Conservation (phyloP, 2,113 vertebrate genomes). For the Gavialis gangeticus region DNA sequence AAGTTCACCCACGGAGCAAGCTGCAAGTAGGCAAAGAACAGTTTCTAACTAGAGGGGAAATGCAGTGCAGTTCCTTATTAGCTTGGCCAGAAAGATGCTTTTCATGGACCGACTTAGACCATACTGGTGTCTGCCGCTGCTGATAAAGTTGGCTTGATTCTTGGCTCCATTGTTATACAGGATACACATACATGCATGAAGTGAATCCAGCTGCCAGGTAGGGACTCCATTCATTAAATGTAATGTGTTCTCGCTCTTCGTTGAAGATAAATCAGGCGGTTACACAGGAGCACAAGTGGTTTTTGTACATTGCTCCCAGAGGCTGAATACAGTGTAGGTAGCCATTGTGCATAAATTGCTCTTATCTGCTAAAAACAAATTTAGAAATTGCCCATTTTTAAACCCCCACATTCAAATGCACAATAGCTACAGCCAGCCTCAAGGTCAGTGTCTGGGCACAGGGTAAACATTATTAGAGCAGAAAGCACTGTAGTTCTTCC, state of each 20-base stretch:
- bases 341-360: conserved; percentile 40
- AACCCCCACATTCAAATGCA: conserved; percentile 42
- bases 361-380: conserved; percentile 65
- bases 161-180: background rate
- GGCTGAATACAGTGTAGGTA: conserved; percentile 27
- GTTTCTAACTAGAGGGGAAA: too few relatives aligned
- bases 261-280: conserved; percentile 33
- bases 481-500: conserved; percentile 8
- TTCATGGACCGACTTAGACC: background rate
- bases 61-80: background rate
- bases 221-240: conserved; percentile 21
- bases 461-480: background rate
- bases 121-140: rapidly evolving
- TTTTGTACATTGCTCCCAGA: background rate
- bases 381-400: conserved; percentile 61
- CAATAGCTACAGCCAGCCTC: conserved; percentile 42
- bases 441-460: conserved; percentile 59
- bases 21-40: background rate
- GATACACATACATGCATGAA: rapidly evolving
- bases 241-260: conserved; percentile 27
- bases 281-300: background rate
- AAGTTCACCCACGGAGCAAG: background rate
- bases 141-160: background rate
- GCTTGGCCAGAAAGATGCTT: background rate
- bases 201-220: background rate